Evolutionary conservation across 2,888 invertebrate genomes (phyloP), one percentile per base, ranked within the genome.

Genomic region (Diachrysia chrysitis): DNA sequence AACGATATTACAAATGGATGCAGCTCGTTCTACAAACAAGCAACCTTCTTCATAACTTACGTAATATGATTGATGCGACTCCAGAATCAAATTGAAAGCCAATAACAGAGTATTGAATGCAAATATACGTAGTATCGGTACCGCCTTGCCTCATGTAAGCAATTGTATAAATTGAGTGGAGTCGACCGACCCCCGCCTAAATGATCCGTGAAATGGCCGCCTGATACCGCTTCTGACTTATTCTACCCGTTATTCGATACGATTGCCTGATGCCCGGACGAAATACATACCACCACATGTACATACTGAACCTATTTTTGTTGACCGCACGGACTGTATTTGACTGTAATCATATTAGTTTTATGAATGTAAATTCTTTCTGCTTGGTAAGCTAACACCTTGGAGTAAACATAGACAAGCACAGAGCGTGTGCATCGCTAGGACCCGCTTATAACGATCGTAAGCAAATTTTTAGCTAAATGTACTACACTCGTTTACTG

Each of bases 201-300:
- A 89, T 86, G 88, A 83, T 77, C 86, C 88, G 86, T 87, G 85
- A 89, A 89, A 89, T 85, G 82, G 83, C 82, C 82, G 80, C 81
- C 83, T 76, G 87, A 88, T 89, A 86, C 85, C 83, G 77, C 79
- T 82, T 82, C 82, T 86, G 89, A 90, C 83, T 90, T 88, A 90
- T 90, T 86, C 84, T 84, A 81, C 82, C 83, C 80, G 81, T 83
- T 86, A 88, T 84, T 84, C 73, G 86, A 86, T 85, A 83, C 85
- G 82, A 87, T 78, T 80, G 78, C 76, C 55, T 79, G 79, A 75
- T 71, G 66, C 72, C 66, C 71, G 71, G 80, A 83, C 83, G 80
- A 80, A 76, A 83, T 71, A 81, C 77, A 81, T 84, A 82, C 69
- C 79, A 76, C 64, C 76, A 61, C 79, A 82, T 82, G 78, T 83